phyloP scores from a whole-genome alignment of 2,888 invertebrate species.

The Rotaria sp. region DNA sequence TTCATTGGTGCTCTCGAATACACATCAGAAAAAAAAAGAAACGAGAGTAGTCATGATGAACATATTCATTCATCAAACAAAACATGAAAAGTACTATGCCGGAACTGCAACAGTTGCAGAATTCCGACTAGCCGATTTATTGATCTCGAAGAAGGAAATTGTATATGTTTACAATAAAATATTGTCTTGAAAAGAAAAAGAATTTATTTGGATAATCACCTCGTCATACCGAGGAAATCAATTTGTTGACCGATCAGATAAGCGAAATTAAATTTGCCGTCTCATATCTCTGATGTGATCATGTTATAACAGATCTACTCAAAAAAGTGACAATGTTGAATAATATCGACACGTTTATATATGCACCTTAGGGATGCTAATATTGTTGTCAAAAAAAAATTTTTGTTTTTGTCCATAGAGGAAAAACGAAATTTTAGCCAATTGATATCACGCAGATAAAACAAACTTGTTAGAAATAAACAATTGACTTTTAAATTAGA shows the following conservation, averaged over 20 bases:
- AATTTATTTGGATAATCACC: background rate
- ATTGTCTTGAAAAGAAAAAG: background rate
- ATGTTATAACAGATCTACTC: background rate
- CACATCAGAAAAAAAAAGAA: background rate
- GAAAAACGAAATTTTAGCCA: background rate
- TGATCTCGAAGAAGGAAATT: background rate
- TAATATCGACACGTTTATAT: background rate
- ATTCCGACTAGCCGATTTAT: background rate
- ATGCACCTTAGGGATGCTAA: no score
- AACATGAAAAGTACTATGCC: background rate
- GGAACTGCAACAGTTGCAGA: background rate
- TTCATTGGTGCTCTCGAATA: background rate
- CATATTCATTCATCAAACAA: background rate
- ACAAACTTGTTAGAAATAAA: background rate
- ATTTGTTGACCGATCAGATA: constrained; percentile 17
- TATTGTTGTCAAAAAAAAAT: no score
- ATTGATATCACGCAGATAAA: background rate
- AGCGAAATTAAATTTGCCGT: background rate
- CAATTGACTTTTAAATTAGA: constrained; percentile 1
- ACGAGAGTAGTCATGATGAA: background rate
- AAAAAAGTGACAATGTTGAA: constrained; percentile 12
- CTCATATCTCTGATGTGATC: background rate
- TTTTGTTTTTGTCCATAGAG: no score
- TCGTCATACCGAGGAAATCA: background rate
- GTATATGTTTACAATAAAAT: background rate